phyloP scores from a whole-genome alignment of 2,113 vertebrate species.

The Scytalopus superciliaris region DNA sequence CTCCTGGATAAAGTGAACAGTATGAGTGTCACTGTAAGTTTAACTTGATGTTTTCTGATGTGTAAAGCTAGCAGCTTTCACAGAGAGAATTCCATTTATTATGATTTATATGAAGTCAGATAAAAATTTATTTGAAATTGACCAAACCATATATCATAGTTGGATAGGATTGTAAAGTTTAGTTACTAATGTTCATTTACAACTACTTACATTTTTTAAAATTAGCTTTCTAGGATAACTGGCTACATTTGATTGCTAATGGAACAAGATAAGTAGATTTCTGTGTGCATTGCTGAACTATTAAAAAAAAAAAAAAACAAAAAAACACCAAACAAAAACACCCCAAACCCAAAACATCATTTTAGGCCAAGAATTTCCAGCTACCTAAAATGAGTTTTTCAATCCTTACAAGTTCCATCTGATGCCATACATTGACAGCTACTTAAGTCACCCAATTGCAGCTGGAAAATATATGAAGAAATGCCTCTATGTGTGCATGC shows the following conservation, averaged over 20 bases:
- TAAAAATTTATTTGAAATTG: not conserved
- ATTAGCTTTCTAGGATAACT: not conserved
- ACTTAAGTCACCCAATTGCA: not conserved
- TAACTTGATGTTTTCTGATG: not conserved
- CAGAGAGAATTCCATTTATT: not conserved
- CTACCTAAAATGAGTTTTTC: not conserved
- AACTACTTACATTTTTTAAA: not conserved
- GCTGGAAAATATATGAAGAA: not conserved
- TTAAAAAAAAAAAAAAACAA: not conserved
- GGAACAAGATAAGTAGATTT: not conserved
- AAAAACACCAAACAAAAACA: too few relatives aligned
- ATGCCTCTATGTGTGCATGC: not conserved
- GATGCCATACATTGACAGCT: not conserved
- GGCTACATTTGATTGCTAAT: not conserved
- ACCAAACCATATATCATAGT: not conserved
- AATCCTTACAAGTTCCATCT: not conserved
- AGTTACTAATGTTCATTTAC: not conserved
- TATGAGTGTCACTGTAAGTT: slow-evolving; percentile 88
- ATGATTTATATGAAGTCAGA: not conserved
- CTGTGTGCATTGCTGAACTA: not conserved
- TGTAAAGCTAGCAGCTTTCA: not conserved
- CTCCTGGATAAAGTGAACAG: slow-evolving; percentile 95
- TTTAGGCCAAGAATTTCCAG: not conserved
- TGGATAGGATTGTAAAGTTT: not conserved
- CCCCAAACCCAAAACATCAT: not conserved